Percentiles rank a stretch among this genome's conserved stretches.
Conservation (phyloP, 1,140 invertebrate genomes). For the Antheraea pernyi region DNA sequence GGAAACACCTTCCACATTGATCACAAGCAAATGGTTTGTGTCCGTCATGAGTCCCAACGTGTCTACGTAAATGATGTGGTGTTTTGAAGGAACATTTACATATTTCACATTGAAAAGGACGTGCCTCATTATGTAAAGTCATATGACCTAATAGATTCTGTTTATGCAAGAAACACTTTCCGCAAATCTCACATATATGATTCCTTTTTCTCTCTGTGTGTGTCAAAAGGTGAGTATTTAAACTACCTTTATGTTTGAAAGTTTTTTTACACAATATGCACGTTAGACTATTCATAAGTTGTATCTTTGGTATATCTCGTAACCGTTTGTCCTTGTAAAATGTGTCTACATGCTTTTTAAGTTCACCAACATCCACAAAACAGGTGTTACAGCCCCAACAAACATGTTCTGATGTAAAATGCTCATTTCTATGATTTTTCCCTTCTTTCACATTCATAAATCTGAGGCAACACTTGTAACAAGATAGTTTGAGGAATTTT, state of each 20-base stretch:
- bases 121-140: conserved; percentile 84
- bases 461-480: conserved; percentile 30
- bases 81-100: conserved; percentile 82
- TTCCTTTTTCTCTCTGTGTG: conserved; percentile 57
- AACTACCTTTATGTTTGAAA: conserved; percentile 50
- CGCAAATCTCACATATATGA: conserved; percentile 64
- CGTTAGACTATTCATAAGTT: conserved; percentile 42
- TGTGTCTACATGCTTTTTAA: conserved; percentile 25
- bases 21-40: conserved; percentile 88
- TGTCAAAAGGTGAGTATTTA: conserved; percentile 53
- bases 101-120: conserved; percentile 86
- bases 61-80: conserved; percentile 63
- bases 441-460: conserved; percentile 18
- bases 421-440: conserved; percentile 23
- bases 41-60: conserved; percentile 83
- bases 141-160: conserved; percentile 77
- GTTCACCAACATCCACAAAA: conserved; percentile 26
- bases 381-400: conserved; percentile 33
- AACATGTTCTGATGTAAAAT: conserved; percentile 19
- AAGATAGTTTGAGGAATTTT: conserved; percentile 32
- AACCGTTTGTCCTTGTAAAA: conserved; percentile 22
- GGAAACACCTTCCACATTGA: conserved; percentile 86
- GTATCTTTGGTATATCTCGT: conserved; percentile 24
- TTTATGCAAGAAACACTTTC: conserved; percentile 62
- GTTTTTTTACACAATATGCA: conserved; percentile 60